A percentile compares a stretch with the other conserved stretches of the same genome.
Conservation (phyloP, 1,140 invertebrate genomes). For the Myzus persicae region DNA sequence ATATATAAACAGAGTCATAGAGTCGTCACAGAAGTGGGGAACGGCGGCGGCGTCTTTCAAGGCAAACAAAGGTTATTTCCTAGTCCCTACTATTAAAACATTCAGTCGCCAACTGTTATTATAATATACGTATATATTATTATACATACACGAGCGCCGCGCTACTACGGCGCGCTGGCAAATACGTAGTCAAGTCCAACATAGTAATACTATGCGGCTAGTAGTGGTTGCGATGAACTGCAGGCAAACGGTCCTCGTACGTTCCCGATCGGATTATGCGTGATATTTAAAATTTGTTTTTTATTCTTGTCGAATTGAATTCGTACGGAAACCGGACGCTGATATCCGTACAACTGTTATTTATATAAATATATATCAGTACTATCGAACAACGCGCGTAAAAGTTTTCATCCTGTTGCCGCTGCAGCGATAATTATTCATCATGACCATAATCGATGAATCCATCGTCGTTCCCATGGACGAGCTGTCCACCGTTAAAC, state of each 20-base stretch:
- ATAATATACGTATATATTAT: background rate
- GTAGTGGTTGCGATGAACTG: conserved; percentile 42
- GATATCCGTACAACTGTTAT: background rate
- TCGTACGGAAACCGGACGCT: background rate
- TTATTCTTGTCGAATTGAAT: background rate
- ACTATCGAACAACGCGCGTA: background rate
- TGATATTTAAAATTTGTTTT: background rate
- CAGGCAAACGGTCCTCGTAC: conserved; percentile 18
- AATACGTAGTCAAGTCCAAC: background rate
- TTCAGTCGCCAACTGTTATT: background rate
- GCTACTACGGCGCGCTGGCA: background rate
- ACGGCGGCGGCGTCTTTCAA: background rate
- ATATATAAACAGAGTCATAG: too few species aligned
- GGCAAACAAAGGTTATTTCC: conserved; percentile 58
- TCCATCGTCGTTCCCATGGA: conserved; percentile 45
- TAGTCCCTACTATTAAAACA: conserved; percentile 40
- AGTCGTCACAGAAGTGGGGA: background rate
- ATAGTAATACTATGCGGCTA: background rate
- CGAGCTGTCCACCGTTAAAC: conserved; percentile 21
- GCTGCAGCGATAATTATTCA: background rate
- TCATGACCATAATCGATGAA: conserved; percentile 36
- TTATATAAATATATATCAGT: background rate
- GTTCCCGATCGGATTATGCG: background rate
- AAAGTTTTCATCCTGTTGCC: background rate
- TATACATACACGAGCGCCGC: background rate